Conservation (phyloP, 2,113 vertebrate species). For the Ancistrus triradiatus region DNA sequence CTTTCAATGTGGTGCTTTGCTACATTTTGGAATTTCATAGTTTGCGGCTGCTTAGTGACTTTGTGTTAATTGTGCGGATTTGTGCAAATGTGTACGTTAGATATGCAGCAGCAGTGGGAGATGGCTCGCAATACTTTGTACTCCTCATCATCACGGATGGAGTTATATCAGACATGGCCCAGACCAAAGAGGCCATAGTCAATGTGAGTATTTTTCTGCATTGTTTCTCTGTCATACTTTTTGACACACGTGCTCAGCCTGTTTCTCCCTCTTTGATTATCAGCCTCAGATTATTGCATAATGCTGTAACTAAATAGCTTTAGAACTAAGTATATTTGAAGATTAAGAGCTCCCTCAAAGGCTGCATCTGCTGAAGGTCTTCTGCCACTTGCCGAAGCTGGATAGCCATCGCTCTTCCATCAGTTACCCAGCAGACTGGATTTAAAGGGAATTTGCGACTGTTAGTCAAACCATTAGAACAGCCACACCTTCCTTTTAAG, state of each 20-base stretch:
- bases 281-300: slow-evolving; percentile 8
- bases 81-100: slow-evolving; percentile 54
- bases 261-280: not conserved
- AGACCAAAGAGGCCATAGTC: slow-evolving; percentile 96
- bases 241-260: too few relatives aligned
- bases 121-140: slow-evolving; percentile 90
- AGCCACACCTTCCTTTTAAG: slow-evolving; percentile 85
- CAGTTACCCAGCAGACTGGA: slow-evolving; percentile 75
- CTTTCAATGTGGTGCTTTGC: too few relatives aligned
- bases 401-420: not conserved
- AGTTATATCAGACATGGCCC: slow-evolving; percentile 96
- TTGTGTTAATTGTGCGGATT: not conserved
- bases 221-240: too few relatives aligned
- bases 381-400: not conserved
- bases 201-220: slow-evolving; percentile 73
- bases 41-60: not conserved
- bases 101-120: slow-evolving; percentile 79
- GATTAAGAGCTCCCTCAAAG: not conserved
- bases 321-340: not conserved
- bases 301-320: slow-evolving; percentile 6
- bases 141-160: slow-evolving; percentile 94
- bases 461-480: slow-evolving; percentile 77
- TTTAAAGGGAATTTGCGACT: slow-evolving; percentile 84
- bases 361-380: slow-evolving; percentile 1
- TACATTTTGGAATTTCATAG: too few relatives aligned